These are phyloP conservation scores for Corythaixoides concolor DNA, from an alignment of 2,113 vertebrate species.

Conservation along the genomic window DNA sequence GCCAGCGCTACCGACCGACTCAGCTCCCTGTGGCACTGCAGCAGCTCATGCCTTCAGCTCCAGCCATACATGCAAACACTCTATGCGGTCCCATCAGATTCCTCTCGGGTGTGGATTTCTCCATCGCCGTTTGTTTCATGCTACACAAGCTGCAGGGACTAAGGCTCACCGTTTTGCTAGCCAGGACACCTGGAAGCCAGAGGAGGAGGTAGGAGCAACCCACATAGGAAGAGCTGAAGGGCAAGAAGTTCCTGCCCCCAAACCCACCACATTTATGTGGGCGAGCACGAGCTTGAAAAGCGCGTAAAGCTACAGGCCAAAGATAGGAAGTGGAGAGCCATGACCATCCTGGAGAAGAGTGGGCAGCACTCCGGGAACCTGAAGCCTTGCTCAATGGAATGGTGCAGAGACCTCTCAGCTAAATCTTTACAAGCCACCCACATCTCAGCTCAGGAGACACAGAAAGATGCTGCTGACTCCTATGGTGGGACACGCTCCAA, in stretches of 20 bases:
- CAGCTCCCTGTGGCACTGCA: fast-evolving
- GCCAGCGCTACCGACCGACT: fast-evolving
- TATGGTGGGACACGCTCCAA: fast-evolving
- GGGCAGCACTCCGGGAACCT: not conserved
- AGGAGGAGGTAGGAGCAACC: not conserved
- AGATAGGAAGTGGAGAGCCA: not conserved
- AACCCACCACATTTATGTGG: not conserved
- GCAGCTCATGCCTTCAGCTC: not conserved
- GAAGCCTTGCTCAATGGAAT: not conserved
- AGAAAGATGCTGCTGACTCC: not conserved
- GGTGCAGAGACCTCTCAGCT: not conserved
- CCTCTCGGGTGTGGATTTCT: fast-evolving
- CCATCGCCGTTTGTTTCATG: not conserved
- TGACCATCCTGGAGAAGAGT: not conserved
- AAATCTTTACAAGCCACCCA: not conserved
- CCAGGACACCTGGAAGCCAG: not conserved
- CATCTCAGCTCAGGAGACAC: not conserved
- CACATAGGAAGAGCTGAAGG: not conserved
- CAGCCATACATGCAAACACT: fast-evolving
- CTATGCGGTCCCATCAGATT: not conserved
- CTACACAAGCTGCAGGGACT: not conserved
- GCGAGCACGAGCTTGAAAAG: not conserved
- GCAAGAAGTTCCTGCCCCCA: not conserved
- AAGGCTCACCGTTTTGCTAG: not conserved
- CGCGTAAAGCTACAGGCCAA: not conserved